Percentiles rank a stretch among this genome's conserved stretches.
Conservation (phyloP, 2,888 invertebrate genomes). For the Athripsodes cinereus region DNA sequence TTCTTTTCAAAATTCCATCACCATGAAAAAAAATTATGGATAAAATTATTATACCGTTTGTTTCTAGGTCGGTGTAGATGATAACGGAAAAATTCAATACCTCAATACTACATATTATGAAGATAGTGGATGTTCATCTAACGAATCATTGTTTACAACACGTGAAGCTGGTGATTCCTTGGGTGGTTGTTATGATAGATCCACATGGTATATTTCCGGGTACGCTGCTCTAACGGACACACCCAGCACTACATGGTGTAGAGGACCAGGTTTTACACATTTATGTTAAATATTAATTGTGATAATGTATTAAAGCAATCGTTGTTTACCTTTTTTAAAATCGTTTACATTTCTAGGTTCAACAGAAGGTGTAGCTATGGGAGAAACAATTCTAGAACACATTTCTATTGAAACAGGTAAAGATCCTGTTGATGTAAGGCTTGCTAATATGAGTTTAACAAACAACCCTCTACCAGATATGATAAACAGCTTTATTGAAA, state of each 20-base stretch:
- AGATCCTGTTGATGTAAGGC: conserved; percentile 53
- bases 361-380: conserved; percentile 50
- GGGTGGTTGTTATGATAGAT: conserved; percentile 49
- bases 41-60: too few relatives aligned
- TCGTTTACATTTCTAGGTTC: conserved; percentile 9
- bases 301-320: neutral
- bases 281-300: too few relatives aligned
- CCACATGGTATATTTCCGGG: conserved; percentile 42
- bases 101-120: conserved; percentile 41
- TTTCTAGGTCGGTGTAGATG: conserved; percentile 49
- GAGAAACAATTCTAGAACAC: conserved; percentile 63
- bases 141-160: conserved; percentile 34
- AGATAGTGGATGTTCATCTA: conserved; percentile 39
- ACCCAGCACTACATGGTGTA: conserved; percentile 58
- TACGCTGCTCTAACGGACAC: conserved; percentile 58
- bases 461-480: conserved; percentile 41
- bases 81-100: conserved; percentile 51
- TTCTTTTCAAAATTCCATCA: too few relatives aligned
- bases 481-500: conserved; percentile 51
- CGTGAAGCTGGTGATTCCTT: conserved; percentile 33
- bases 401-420: conserved; percentile 49
- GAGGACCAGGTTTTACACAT: conserved; percentile 70
- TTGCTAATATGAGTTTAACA: conserved; percentile 45
- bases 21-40: too few relatives aligned
- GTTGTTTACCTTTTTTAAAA: too few relatives aligned